Conservation (phyloP, 2,797 vertebrate species). For the Rhinichthys osculus region DNA sequence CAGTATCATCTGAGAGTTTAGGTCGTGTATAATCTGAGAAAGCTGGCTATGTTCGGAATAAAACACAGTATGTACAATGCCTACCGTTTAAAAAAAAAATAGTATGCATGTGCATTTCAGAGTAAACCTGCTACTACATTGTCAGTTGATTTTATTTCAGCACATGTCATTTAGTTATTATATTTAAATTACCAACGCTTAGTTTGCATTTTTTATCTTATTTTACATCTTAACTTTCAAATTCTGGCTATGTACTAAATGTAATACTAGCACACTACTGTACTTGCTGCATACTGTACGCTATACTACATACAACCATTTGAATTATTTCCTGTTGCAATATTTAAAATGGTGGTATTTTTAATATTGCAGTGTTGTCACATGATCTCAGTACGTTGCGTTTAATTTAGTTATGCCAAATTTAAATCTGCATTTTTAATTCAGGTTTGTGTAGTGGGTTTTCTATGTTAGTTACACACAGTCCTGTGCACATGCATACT, state of each 20-base stretch:
- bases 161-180: neutral
- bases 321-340: neutral
- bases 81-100: neutral
- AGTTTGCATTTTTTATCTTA: neutral
- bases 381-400: neutral
- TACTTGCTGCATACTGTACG: neutral
- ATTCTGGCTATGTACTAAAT: neutral
- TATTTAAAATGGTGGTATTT: neutral
- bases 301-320: neutral
- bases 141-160: neutral
- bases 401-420: neutral
- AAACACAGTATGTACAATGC: neutral
- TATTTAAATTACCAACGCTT: neutral
- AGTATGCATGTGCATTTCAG: neutral
- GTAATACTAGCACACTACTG: neutral
- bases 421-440: neutral
- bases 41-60: conserved; percentile 6
- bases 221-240: neutral
- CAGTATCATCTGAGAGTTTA: neutral
- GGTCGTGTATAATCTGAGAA: neutral
- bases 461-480: neutral
- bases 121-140: neutral
- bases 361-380: neutral
- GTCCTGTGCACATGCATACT: neutral
- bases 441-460: neutral